Base-by-base conservation (phyloP, 2,888 invertebrate genomes). In the Dynastes grantii region DNA sequence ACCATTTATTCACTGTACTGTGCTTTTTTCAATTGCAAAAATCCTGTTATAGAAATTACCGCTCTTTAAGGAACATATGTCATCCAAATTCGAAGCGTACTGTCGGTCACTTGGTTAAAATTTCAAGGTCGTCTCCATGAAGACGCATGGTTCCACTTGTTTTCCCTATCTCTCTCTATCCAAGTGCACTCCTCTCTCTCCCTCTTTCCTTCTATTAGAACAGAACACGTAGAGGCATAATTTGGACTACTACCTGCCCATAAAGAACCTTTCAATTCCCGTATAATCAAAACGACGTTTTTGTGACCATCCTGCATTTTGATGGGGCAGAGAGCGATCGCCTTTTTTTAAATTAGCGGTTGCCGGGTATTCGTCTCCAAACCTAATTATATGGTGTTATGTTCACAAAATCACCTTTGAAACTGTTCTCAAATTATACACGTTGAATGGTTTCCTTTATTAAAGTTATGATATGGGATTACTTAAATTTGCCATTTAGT, bases 301-400 rank as follows among this genome's bases (percentile, higher is more conserved):
- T 71, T 71, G 63, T 77, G 71, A 53, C 51, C 77, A 32, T 61
- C 80, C 55, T 75, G 55, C 76, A 79, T 80, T 82, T 79, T 79
- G 78, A 81, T 77, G 80, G 76, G 76, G 80, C 80, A 80, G 82
- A 83, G 82, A 83, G 81, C 76, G 78, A 76, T 79, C 79, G 76
- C 80, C 81, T 81, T 58, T 70, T 70, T 37, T 77, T 78, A 82
- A 82, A 82, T 82, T 82, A 82, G 78, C 79, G 81, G 81, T 81
- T 82, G 80, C 73, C 58, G 73, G 58, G 29, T 37, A 70, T 70
- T 51, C 70, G 70, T 73, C 58, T 22, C 58, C 22, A 32, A 58
- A 37, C 22, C 73, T 73, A 73, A 73, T 73, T 73, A 58, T 73
- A 73, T 73, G 73, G 58, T 58, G 58, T 73, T 58, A 73, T 22